A percentile compares a stretch with the other conserved stretches of the same genome.
Evolutionary conservation across 2,797 vertebrate species (phyloP).

Genomic region (Columba guinea): DNA sequence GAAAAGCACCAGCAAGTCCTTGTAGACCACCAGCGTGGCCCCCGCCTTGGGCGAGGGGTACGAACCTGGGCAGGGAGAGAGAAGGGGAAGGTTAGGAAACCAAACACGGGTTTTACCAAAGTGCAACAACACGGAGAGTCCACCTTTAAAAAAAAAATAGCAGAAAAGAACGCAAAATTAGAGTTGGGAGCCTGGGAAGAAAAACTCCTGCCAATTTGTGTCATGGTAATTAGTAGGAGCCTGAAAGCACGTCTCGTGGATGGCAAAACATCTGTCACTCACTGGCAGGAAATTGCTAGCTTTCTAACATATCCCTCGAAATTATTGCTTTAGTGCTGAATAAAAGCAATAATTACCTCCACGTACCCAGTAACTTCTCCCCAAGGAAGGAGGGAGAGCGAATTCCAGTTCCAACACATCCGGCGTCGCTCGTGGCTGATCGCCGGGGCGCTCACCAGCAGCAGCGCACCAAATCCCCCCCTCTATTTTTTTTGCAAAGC

Average conservation of each 20-base stretch:
- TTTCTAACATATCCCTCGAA: slow-evolving; percentile 38
- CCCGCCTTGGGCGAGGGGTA: slow-evolving; percentile 98
- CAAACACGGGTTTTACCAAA: fast-evolving
- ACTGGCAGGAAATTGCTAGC: slow-evolving; percentile 63
- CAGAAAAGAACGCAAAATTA: neutral
- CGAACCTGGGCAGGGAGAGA: slow-evolving; percentile 81
- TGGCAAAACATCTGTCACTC: slow-evolving; percentile 66
- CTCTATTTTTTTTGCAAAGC: neutral
- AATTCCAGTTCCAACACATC: neutral
- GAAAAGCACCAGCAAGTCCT: slow-evolving; percentile 94
- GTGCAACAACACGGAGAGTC: neutral
- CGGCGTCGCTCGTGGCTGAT: fast-evolving
- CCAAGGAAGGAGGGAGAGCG: neutral
- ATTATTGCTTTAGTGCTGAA: slow-evolving; percentile 16
- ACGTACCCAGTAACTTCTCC: neutral
- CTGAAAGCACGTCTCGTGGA: slow-evolving; percentile 42
- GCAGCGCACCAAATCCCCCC: neutral
- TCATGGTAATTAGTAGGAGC: slow-evolving; percentile 23
- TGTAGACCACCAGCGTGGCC: slow-evolving; percentile 95
- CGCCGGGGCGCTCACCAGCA: neutral
- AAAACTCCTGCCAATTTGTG: slow-evolving; percentile 35
- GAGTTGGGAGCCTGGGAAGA: slow-evolving; percentile 32
- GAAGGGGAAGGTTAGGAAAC: neutral
- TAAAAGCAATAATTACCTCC: slow-evolving; percentile 57
- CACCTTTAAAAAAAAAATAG: neutral